Percentiles rank a stretch among this genome's conserved stretches.
These are phyloP conservation scores for Drepana arcuata DNA, from an alignment of 1,140 invertebrate genomes.

Conservation along the genomic window DNA sequence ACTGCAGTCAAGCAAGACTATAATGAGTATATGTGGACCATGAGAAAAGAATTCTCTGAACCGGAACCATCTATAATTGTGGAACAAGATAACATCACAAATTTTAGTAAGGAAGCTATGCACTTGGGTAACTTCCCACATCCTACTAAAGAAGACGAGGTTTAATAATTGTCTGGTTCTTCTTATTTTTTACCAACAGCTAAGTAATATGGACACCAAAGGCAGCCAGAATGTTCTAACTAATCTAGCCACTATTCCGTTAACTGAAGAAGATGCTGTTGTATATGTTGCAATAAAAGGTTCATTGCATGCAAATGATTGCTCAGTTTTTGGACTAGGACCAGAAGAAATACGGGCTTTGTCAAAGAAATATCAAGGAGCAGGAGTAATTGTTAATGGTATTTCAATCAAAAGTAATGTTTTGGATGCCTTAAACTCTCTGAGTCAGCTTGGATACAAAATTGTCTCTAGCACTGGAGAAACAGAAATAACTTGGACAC, in stretches of 20 bases:
- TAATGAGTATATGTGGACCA: conserved; percentile 93
- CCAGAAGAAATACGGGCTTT: conserved; percentile 78
- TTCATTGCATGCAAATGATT: conserved; percentile 80
- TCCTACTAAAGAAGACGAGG: conserved; percentile 60
- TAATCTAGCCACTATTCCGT: conserved; percentile 37
- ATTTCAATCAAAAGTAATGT: conserved; percentile 76
- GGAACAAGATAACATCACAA: conserved; percentile 74
- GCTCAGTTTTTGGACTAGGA: conserved; percentile 81
- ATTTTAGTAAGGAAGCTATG: conserved; percentile 73
- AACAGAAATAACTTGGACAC: conserved; percentile 85
- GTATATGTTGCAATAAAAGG: conserved; percentile 79
- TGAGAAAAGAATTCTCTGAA: conserved; percentile 89
- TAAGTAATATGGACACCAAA: conserved; percentile 54
- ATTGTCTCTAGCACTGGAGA: conserved; percentile 84
- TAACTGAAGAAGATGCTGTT: conserved; percentile 64
- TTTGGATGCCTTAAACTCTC: conserved; percentile 76
- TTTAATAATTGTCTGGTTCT: conserved; percentile 38
- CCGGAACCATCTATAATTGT: conserved; percentile 79
- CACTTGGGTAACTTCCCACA: conserved; percentile 50
- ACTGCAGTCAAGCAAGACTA: conserved; percentile 88
- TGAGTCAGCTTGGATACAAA: conserved; percentile 83
- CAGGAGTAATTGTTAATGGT: conserved; percentile 78
- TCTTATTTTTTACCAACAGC: conserved; percentile 12
- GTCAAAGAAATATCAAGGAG: conserved; percentile 77
- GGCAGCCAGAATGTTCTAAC: conserved; percentile 37